Conservation (phyloP, 2,797 vertebrate genomes). For the Gadopsis bispinosus region DNA sequence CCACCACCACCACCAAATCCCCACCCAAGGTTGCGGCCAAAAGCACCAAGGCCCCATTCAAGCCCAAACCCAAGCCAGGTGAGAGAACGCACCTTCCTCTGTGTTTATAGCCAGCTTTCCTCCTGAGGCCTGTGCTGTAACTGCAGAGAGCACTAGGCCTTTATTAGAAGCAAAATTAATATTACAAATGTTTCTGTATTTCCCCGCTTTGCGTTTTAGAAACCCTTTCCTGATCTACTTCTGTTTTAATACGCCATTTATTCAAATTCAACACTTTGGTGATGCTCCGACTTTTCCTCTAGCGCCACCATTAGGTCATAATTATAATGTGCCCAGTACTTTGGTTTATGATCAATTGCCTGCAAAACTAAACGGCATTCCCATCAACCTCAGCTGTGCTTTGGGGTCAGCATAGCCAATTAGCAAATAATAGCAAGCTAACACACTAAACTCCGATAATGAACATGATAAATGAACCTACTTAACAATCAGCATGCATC, state of each 20-base stretch:
- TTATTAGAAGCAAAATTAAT: background rate
- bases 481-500: too few relatives aligned
- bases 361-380: too few relatives aligned
- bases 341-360: too few relatives aligned
- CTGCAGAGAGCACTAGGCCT: background rate
- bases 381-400: too few relatives aligned
- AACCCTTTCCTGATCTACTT: background rate
- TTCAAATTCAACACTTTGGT: background rate
- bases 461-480: too few relatives aligned
- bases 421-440: too few relatives aligned
- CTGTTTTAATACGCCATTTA: constrained; percentile 8
- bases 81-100: constrained; percentile 6
- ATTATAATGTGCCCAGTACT: too few relatives aligned
- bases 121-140: background rate
- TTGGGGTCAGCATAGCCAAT: too few relatives aligned
- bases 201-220: background rate
- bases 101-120: background rate
- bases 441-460: too few relatives aligned
- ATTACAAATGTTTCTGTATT: background rate
- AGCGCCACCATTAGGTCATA: too few relatives aligned
- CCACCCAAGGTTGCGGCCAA: constrained; percentile 69
- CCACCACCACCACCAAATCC: constrained; percentile 73
- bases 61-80: constrained; percentile 80
- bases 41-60: constrained; percentile 82
- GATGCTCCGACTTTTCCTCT: too few relatives aligned